These are phyloP conservation scores for Dinocampus coccinellae DNA, from an alignment of 2,888 invertebrate species.

Conservation along the genomic window DNA sequence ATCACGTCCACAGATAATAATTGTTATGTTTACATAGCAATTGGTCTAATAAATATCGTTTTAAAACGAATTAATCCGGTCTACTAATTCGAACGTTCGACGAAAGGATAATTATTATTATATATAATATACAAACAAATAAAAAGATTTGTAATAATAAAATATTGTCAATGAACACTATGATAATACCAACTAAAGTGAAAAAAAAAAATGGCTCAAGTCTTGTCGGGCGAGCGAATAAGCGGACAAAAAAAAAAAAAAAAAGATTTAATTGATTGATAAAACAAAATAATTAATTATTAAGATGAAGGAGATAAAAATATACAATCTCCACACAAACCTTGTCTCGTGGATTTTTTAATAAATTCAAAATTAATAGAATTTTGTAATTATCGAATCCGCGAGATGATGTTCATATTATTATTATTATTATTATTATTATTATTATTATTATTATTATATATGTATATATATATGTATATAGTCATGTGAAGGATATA, in stretches of 20 bases:
- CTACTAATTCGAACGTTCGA: conserved; percentile 66
- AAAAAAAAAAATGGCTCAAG: conserved; percentile 30
- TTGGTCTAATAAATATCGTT: conserved; percentile 59
- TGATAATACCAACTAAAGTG: background rate
- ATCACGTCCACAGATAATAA: conserved; percentile 47
- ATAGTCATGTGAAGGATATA: conserved; percentile 43
- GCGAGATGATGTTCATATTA: conserved; percentile 63
- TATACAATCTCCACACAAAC: conserved; percentile 50
- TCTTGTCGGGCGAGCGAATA: conserved; percentile 67
- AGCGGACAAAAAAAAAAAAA: conserved; percentile 51
- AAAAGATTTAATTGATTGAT: conserved; percentile 43
- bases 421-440: too few relatives aligned
- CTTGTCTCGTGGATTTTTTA: conserved; percentile 66
- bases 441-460: too few relatives aligned
- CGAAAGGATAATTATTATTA: conserved; percentile 50
- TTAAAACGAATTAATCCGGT: conserved; percentile 48
- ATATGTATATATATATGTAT: too few relatives aligned
- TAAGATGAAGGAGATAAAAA: conserved; percentile 32
- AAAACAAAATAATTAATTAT: conserved; percentile 16
- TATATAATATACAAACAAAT: conserved; percentile 26
- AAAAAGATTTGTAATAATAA: conserved; percentile 31
- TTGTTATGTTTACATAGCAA: conserved; percentile 56
- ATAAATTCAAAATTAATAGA: conserved; percentile 17
- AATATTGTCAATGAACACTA: background rate
- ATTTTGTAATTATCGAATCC: conserved; percentile 54